These are phyloP conservation scores for Sesamia inferens DNA, from an alignment of 2,888 invertebrate species.

Conservation along the genomic window DNA sequence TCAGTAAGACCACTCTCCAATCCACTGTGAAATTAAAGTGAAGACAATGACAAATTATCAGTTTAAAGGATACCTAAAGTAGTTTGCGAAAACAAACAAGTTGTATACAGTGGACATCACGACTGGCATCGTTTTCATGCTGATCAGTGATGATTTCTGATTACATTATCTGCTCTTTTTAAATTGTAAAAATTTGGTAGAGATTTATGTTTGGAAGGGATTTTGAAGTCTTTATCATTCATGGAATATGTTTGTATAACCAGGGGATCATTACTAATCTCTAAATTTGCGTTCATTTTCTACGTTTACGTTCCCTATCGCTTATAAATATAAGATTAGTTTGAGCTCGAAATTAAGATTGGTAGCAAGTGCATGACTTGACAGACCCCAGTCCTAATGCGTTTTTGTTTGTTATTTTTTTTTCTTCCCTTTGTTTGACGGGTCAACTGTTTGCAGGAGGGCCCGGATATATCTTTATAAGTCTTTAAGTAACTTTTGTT, in stretches of 20 bases:
- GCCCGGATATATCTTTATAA: too few species aligned
- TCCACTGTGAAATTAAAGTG: conserved; percentile 48
- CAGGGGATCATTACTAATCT: not conserved
- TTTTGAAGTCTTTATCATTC: not conserved
- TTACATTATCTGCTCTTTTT: not conserved
- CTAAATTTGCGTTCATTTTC: too few species aligned
- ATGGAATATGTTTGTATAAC: not conserved
- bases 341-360: too few species aligned
- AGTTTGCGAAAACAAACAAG: conserved; percentile 38
- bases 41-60: conserved; percentile 61
- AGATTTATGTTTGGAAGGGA: not conserved
- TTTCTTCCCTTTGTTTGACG: too few species aligned
- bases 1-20: conserved; percentile 33
- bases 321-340: too few species aligned
- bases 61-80: conserved; percentile 53
- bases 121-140: not conserved
- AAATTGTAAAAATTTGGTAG: not conserved
- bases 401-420: too few species aligned
- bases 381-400: too few species aligned
- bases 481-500: too few species aligned
- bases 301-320: too few species aligned
- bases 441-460: too few species aligned
- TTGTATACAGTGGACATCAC: too few species aligned
- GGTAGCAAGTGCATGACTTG: too few species aligned
- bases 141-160: not conserved